Evolutionary conservation across 2,113 vertebrate species (phyloP).

Genomic region (Grammomys surdaster): DNA sequence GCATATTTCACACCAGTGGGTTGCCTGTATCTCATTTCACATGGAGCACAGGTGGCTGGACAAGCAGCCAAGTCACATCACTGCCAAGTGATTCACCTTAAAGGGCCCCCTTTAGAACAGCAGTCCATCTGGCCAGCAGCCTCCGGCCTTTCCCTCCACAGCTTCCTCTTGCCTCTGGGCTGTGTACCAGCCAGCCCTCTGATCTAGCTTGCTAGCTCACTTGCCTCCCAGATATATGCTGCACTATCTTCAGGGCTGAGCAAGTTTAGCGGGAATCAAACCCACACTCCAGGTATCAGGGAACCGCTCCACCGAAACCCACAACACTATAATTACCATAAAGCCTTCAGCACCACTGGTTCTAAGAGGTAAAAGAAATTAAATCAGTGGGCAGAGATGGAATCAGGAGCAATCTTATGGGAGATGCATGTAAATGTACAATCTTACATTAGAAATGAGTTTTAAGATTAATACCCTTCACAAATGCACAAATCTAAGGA

Average conservation of each 20-base stretch:
- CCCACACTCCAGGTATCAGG: constrained; percentile 46
- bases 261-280: constrained; percentile 39
- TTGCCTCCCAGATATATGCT: neutral
- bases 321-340: constrained; percentile 79
- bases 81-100: constrained; percentile 74
- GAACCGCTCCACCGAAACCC: constrained; percentile 57
- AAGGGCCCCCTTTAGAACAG: constrained; percentile 57
- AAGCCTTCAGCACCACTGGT: constrained; percentile 77
- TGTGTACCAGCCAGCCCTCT: neutral
- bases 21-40: constrained; percentile 72
- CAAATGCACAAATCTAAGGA: constrained; percentile 75
- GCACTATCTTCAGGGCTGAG: constrained; percentile 24
- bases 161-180: neutral
- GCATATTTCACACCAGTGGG: constrained; percentile 65
- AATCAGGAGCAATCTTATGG: constrained; percentile 80
- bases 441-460: constrained; percentile 81
- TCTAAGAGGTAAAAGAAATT: constrained; percentile 78
- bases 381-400: constrained; percentile 80
- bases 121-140: constrained; percentile 68
- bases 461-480: constrained; percentile 81
- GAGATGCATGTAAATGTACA: constrained; percentile 84
- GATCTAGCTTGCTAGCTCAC: neutral
- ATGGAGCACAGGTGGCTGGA: constrained; percentile 68
- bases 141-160: neutral
- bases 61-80: constrained; percentile 65